phyloP scores from a whole-genome alignment of 1,140 invertebrate species.

The Polyergus mexicanus region DNA sequence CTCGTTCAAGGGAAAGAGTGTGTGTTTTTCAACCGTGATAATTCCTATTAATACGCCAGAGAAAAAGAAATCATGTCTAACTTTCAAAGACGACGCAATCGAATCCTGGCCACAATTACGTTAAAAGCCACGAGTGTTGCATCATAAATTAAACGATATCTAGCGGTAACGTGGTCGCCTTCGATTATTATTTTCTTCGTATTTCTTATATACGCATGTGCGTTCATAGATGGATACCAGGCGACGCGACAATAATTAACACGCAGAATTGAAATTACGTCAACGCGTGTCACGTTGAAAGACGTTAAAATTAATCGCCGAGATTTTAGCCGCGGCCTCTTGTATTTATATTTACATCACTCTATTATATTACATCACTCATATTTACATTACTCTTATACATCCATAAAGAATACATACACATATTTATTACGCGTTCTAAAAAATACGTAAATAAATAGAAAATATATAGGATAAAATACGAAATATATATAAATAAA shows the following conservation, averaged over 20 bases:
- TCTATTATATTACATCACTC: too few relatives aligned
- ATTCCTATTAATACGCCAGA: background rate
- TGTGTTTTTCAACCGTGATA: constrained; percentile 24
- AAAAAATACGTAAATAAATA: background rate
- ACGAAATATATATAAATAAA: too few relatives aligned
- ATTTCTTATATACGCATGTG: background rate
- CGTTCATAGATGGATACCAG: background rate
- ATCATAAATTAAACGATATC: constrained; percentile 24
- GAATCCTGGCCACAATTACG: constrained; percentile 6
- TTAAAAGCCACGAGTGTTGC: background rate
- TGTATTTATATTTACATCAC: background rate
- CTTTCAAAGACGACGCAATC: constrained; percentile 5
- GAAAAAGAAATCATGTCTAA: background rate
- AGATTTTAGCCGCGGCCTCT: background rate
- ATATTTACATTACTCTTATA: background rate
- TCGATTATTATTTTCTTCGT: background rate
- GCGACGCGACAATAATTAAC: background rate
- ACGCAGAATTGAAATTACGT: background rate
- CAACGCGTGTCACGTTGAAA: background rate
- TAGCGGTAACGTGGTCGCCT: background rate
- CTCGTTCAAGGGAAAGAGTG: background rate
- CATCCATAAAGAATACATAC: too few relatives aligned
- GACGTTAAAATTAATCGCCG: constrained; percentile 15
- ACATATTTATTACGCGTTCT: background rate
- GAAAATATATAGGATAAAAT: too few relatives aligned